phyloP scores from a whole-genome alignment of 2,113 vertebrate species.

The Astur gentilis region DNA sequence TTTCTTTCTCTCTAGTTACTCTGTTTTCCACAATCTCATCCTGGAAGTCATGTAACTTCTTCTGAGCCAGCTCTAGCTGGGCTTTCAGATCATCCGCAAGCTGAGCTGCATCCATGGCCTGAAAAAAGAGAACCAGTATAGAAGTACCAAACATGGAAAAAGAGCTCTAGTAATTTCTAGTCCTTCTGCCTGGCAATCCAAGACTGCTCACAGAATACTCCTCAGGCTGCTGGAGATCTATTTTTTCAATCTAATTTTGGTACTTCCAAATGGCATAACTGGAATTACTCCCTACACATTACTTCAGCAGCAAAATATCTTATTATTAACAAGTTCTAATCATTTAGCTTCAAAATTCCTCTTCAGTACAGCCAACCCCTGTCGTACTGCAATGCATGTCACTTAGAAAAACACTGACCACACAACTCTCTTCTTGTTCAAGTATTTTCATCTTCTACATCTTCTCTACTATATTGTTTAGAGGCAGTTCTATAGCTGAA shows the following conservation, averaged over 20 bases:
- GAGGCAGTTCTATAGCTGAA: background rate
- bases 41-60: conserved; percentile 87
- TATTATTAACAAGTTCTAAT: background rate
- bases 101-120: conserved; percentile 91
- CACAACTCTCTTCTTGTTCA: background rate
- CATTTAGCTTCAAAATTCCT: background rate
- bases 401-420: background rate
- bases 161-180: background rate
- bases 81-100: conserved; percentile 88
- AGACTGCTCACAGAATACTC: background rate
- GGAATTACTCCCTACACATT: background rate
- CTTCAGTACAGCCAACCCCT: background rate
- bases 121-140: background rate
- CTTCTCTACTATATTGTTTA: background rate
- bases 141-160: background rate
- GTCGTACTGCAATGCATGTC: background rate
- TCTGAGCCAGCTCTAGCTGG: conserved; percentile 89
- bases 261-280: background rate
- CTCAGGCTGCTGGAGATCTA: background rate
- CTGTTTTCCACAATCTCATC: conserved; percentile 94
- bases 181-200: background rate
- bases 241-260: background rate
- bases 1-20: conserved; percentile 93
- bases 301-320: background rate
- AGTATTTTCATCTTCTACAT: background rate